Base-by-base conservation (phyloP, 1,140 invertebrate species). In the Zelostemma sp. region DNA sequence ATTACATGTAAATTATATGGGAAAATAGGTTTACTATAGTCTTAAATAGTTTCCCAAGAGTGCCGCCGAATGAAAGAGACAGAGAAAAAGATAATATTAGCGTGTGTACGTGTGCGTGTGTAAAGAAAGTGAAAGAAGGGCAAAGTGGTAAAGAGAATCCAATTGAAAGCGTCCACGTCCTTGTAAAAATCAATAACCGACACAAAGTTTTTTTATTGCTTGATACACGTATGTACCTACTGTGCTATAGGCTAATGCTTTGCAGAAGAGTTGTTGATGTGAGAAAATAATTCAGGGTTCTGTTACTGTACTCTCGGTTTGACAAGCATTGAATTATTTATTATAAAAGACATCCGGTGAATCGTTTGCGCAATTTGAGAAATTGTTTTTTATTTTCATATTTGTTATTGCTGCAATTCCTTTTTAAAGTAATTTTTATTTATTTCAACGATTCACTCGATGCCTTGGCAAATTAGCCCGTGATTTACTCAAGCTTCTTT, bases 161-260 rank as follows among this genome's bases (percentile, higher is more conserved):
- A 68, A 68, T 68, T 63, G 56, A 64, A 69, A 69, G 45, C 67
- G 60, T 60, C 55, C 60, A 69, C 67, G 61, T 64, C 53, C 57
- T 60, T 60, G 60, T 53, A 46, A 51, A 60, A 64, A 70, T 70
- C 67, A 64, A 70, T 70, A 64, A 50, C 46, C 25, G 65, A 55
- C 60, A 58, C 25, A 60, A 68, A 68, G 53, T 68, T 68, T 68
- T 62, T 41, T 62, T 60, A n/a, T 62, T 18, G 48, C 58, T 68
- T 57, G 43, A 59, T 18, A 48, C 56, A 62, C 17, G n/a, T n/a
- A n/a, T n/a, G 58, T 68, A 58, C 48, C 54, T 68, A 55, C 62
- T 58, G 54, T 47, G 48, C 53, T 55, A 47, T 47, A 61, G 46
- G 48, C 63, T 56, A 45, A 49, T 59, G 57, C 47, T 61, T 57